phyloP scores from a whole-genome alignment of 1,140 invertebrate species.

The Eurosta solidaginis region DNA sequence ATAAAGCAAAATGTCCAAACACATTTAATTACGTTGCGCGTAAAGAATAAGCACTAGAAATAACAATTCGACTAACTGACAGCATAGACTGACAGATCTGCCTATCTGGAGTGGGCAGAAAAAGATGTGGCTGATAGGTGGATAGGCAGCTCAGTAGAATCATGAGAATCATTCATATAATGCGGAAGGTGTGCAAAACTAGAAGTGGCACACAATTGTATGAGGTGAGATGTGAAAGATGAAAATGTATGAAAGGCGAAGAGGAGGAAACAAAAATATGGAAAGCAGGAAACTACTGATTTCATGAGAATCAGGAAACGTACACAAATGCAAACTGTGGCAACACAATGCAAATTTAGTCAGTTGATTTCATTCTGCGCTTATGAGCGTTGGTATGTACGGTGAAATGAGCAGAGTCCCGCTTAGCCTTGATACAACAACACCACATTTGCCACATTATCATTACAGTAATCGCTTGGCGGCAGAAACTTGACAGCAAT shows the following conservation, averaged over 20 bases:
- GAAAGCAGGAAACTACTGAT: neutral
- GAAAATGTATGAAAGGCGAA: neutral
- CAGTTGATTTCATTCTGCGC: too few species aligned
- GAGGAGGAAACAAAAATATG: neutral
- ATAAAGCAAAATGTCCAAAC: constrained; percentile 14
- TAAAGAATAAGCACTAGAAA: neutral
- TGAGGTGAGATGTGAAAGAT: neutral
- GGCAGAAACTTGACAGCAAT: constrained; percentile 9
- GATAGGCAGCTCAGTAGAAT: neutral
- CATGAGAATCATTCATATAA: constrained; percentile 2
- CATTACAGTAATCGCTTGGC: constrained; percentile 31
- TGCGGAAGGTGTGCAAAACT: neutral
- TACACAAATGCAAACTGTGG: neutral
- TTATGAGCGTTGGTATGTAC: neutral
- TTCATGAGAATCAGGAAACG: neutral
- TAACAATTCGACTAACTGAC: constrained; percentile 3
- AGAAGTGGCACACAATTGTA: too few species aligned
- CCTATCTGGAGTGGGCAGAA: neutral
- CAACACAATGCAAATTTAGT: neutral
- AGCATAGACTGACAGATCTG: constrained; percentile 17
- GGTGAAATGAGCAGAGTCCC: too few species aligned
- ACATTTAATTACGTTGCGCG: constrained; percentile 17
- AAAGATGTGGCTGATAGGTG: neutral
- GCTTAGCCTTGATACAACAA: neutral
- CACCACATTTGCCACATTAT: constrained; percentile 30